phyloP scores from a whole-genome alignment of 2,888 invertebrate species.

The Leucophenga montana region DNA sequence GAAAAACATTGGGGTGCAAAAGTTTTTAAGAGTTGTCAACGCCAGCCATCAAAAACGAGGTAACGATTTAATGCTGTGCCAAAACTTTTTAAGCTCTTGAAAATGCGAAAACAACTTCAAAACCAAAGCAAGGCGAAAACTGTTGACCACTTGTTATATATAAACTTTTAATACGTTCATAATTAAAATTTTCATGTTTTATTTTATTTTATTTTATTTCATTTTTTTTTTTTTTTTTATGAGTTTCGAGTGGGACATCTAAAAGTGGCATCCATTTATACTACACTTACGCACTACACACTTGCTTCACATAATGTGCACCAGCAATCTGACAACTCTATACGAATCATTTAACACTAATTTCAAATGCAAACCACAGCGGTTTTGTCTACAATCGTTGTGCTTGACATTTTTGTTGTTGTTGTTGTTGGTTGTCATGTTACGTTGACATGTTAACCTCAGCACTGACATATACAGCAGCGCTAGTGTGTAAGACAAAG shows the following conservation, averaged over 20 bases:
- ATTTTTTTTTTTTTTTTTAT: neutral
- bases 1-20: neutral
- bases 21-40: too few relatives aligned
- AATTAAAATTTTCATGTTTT: neutral
- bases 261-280: neutral
- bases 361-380: slow-evolving; percentile 41
- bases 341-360: slow-evolving; percentile 40
- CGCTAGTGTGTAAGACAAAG: neutral
- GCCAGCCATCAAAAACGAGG: neutral
- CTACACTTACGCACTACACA: too few relatives aligned
- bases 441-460: slow-evolving; percentile 23
- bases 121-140: neutral
- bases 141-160: slow-evolving; percentile 5
- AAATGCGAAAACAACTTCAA: neutral
- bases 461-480: slow-evolving; percentile 1
- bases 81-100: slow-evolving; percentile 2
- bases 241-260: neutral
- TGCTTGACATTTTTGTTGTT: slow-evolving; percentile 5
- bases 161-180: slow-evolving; percentile 8
- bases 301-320: too few relatives aligned
- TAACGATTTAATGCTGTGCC: neutral
- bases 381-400: neutral
- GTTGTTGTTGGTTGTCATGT: slow-evolving; percentile 27
- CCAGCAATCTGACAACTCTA: neutral
- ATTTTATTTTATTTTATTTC: neutral